Conservation (phyloP, 1,140 invertebrate species). For the Vanessa tameamea region DNA sequence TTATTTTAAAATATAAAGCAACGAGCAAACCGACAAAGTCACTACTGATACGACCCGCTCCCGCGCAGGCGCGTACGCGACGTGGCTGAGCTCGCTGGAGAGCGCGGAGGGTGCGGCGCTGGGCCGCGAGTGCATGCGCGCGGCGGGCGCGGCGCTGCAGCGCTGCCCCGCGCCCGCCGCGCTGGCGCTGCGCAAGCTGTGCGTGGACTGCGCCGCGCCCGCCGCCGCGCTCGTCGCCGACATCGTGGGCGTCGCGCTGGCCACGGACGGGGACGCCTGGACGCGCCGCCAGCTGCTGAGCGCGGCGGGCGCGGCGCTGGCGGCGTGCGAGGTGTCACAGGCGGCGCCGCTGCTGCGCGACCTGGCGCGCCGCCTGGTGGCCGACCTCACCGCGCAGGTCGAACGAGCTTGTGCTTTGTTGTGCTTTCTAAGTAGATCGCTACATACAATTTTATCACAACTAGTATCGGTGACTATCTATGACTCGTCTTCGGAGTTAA, state of each 20-base stretch:
- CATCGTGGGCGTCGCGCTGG: slow-evolving; percentile 76
- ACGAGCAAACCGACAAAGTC: no score
- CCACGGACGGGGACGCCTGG: slow-evolving; percentile 51
- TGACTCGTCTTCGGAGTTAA: no score
- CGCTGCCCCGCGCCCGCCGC: slow-evolving; percentile 89
- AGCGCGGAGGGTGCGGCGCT: slow-evolving; percentile 83
- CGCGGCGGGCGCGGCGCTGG: slow-evolving; percentile 66
- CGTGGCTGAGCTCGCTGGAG: slow-evolving; percentile 89
- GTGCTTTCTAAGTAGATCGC: no score
- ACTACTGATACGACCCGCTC: no score
- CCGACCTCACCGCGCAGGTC: slow-evolving; percentile 54
- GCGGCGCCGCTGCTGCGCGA: slow-evolving; percentile 49
- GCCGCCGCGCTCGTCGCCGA: slow-evolving; percentile 87
- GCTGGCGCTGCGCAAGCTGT: slow-evolving; percentile 92
- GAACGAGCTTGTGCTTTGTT: neutral
- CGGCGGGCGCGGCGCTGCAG: slow-evolving; percentile 85
- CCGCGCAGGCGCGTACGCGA: slow-evolving; percentile 86
- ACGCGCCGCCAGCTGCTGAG: slow-evolving; percentile 63
- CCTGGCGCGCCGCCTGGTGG: slow-evolving; percentile 45
- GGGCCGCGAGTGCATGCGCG: slow-evolving; percentile 84
- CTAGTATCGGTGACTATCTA: no score
- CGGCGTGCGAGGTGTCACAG: slow-evolving; percentile 47
- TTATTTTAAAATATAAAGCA: no score
- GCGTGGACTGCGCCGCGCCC: slow-evolving; percentile 87
- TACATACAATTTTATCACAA: no score